Conservation (phyloP, 2,113 vertebrate genomes). For the Melierax canorus region DNA sequence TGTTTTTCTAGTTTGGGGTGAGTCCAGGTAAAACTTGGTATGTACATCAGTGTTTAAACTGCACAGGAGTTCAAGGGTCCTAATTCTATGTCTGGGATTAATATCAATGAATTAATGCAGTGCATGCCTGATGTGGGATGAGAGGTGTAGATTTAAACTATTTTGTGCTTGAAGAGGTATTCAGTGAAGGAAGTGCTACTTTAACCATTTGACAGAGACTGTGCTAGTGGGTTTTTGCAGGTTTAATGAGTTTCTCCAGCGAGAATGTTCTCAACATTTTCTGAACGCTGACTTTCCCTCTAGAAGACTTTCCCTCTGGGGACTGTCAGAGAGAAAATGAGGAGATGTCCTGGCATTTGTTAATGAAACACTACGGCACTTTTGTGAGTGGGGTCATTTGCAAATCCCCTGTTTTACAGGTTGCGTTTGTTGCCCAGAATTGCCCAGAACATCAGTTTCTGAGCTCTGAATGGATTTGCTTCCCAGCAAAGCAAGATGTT, state of each 20-base stretch:
- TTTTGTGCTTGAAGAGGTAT: background rate
- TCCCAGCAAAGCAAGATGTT: background rate
- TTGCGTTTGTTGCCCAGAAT: background rate
- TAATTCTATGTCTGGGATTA: background rate
- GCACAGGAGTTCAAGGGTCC: background rate
- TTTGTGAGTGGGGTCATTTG: background rate
- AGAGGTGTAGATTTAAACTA: background rate
- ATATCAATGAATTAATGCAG: background rate
- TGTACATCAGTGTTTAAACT: background rate
- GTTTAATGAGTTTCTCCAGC: background rate
- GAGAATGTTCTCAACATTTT: background rate
- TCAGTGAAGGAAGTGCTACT: background rate
- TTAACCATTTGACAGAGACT: background rate
- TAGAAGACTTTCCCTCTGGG: background rate
- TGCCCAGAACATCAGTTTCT: background rate
- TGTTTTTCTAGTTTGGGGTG: background rate
- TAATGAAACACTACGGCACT: fast-evolving
- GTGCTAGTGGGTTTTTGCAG: background rate
- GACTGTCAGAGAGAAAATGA: fast-evolving
- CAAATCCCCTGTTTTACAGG: background rate
- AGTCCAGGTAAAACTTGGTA: background rate
- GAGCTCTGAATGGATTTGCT: background rate
- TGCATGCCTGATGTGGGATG: background rate
- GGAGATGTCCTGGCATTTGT: background rate
- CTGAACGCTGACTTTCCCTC: background rate